Conservation (phyloP, 2,797 vertebrate species). For the Gymnocypris eckloni region DNA sequence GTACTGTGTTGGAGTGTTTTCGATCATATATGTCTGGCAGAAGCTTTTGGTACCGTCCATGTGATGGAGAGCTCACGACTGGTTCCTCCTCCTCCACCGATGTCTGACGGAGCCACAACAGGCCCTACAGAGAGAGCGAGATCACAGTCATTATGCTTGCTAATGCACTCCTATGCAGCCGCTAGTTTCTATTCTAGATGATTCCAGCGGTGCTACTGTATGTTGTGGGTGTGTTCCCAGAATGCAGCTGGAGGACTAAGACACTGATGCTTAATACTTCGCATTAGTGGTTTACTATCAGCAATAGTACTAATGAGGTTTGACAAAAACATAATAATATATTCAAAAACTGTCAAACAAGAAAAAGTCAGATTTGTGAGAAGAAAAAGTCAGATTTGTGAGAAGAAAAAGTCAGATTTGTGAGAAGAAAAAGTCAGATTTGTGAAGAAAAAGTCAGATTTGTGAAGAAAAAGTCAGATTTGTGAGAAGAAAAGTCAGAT, state of each 20-base stretch:
- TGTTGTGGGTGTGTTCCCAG: no score
- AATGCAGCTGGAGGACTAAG: not conserved
- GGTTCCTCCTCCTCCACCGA: slow-evolving; percentile 90
- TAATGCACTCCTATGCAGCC: not conserved
- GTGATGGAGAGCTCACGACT: slow-evolving; percentile 94
- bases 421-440: no score
- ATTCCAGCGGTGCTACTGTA: no score
- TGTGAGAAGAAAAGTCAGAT: no score
- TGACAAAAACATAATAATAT: not conserved
- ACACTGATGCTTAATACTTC: not conserved
- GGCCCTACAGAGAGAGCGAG: slow-evolving; percentile 79
- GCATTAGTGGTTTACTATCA: not conserved
- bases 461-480: no score
- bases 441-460: no score
- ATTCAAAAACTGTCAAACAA: no score
- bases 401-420: no score
- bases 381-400: no score
- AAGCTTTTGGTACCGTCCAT: slow-evolving; percentile 83
- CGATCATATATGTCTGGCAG: no score
- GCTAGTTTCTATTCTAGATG: not conserved
- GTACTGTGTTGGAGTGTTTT: no score
- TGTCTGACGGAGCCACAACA: slow-evolving; percentile 92
- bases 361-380: no score
- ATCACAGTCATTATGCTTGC: not conserved
- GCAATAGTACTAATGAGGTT: not conserved